Conservation (phyloP, 2,888 invertebrate genomes). For the Lasiommata megera region DNA sequence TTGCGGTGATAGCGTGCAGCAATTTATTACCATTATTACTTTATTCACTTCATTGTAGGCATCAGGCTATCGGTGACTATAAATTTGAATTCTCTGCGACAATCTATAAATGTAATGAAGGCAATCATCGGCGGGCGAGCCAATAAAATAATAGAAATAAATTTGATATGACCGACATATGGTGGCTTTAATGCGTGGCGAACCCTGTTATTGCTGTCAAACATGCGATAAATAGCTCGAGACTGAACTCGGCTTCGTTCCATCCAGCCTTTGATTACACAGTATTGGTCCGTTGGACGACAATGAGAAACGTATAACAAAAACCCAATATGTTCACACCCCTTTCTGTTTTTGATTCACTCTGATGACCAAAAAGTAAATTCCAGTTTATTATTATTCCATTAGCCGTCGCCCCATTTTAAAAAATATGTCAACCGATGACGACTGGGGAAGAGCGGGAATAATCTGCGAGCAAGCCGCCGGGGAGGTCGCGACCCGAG, state of each 20-base stretch:
- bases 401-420: conserved; percentile 77
- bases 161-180: conserved; percentile 82
- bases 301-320: conserved; percentile 73
- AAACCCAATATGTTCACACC: conserved; percentile 78
- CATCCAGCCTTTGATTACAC: conserved; percentile 76
- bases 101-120: conserved; percentile 79
- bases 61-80: conserved; percentile 73
- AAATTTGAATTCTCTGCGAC: conserved; percentile 79
- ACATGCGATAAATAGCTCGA: conserved; percentile 79
- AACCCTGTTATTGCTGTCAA: conserved; percentile 81
- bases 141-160: conserved; percentile 81
- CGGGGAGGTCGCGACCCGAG: conserved; percentile 63
- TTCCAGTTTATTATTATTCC: conserved; percentile 82
- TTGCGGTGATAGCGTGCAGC: conserved; percentile 52
- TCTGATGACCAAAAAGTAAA: conserved; percentile 79
- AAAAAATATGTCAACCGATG: conserved; percentile 80
- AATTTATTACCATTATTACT: conserved; percentile 75
- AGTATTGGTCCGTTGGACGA: conserved; percentile 73
- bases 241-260: conserved; percentile 69
- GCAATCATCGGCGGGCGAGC: conserved; percentile 72
- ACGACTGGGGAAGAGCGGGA: conserved; percentile 63
- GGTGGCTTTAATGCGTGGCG: conserved; percentile 73
- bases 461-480: conserved; percentile 56
- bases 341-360: conserved; percentile 75
- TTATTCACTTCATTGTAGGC: conserved; percentile 73